Percentiles rank a stretch among this genome's conserved stretches.
Conservation (phyloP, 2,888 invertebrate species). For the Troides oblongomaculatus region DNA sequence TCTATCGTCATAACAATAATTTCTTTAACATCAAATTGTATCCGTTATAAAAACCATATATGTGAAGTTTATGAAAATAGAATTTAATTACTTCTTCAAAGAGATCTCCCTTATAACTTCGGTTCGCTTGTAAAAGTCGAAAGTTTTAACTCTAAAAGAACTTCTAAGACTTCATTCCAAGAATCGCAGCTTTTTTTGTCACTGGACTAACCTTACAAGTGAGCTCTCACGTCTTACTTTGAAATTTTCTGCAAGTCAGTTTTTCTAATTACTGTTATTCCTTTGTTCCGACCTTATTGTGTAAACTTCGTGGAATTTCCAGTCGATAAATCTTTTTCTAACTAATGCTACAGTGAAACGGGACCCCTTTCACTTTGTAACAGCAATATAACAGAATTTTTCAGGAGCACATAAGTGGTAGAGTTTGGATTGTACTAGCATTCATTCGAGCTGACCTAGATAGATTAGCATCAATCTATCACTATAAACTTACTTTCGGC, state of each 20-base stretch:
- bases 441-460: too few relatives aligned
- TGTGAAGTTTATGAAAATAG: not conserved
- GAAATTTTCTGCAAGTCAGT: constrained; percentile 5
- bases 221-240: constrained; percentile 10
- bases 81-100: not conserved
- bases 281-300: not conserved
- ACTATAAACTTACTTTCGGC: too few relatives aligned
- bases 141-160: constrained; percentile 14
- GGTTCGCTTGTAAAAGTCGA: constrained; percentile 2
- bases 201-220: constrained; percentile 3
- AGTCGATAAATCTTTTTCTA: not conserved
- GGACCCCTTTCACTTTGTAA: too few relatives aligned
- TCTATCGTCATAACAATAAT: too few relatives aligned
- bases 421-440: too few relatives aligned
- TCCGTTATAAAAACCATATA: not conserved
- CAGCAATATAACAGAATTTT: too few relatives aligned
- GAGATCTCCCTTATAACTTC: not conserved
- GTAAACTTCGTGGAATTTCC: not conserved
- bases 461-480: too few relatives aligned
- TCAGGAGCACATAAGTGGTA: too few relatives aligned
- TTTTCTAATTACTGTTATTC: constrained; percentile 2
- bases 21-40: not conserved
- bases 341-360: not conserved
- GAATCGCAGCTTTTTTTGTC: constrained; percentile 2
- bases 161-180: constrained; percentile 1